Percentiles rank a stretch among this genome's conserved stretches.
Conservation (phyloP, 2,797 vertebrate genomes). For the Tokudaia tokunoshimensis region DNA sequence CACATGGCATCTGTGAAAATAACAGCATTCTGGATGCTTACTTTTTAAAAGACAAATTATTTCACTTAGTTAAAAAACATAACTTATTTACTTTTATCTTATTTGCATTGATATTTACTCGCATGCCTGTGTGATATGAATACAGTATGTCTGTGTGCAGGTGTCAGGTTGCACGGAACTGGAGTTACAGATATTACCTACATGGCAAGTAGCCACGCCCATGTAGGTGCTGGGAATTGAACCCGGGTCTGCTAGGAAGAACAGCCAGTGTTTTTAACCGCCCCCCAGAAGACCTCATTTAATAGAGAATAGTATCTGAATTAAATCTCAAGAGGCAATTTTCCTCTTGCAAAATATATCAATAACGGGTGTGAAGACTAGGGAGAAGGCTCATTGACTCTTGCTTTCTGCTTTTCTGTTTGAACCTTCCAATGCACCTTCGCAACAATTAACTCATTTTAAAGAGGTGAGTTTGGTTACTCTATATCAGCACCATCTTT, state of each 20-base stretch:
- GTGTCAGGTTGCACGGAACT: neutral
- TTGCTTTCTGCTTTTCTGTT: slow-evolving; percentile 11
- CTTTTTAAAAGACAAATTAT: slow-evolving; percentile 32
- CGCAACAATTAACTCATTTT: slow-evolving; percentile 32
- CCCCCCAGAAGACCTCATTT: neutral
- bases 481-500: neutral
- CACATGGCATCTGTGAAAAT: neutral
- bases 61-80: neutral
- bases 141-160: neutral
- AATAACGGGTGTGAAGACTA: neutral
- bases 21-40: neutral
- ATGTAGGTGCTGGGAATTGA: neutral
- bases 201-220: neutral
- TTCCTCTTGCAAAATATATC: neutral
- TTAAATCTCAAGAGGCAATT: neutral
- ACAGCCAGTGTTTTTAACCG: neutral
- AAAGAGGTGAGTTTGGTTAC: slow-evolving; percentile 45
- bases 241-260: neutral
- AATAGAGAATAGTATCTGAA: neutral
- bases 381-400: neutral
- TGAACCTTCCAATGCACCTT: neutral
- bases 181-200: neutral
- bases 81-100: neutral
- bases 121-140: neutral
- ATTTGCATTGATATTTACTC: neutral